Percentiles rank a stretch among this genome's conserved stretches.
Evolutionary conservation across 2,113 vertebrate species (phyloP).

Genomic region (Triplophysa tibetana): DNA sequence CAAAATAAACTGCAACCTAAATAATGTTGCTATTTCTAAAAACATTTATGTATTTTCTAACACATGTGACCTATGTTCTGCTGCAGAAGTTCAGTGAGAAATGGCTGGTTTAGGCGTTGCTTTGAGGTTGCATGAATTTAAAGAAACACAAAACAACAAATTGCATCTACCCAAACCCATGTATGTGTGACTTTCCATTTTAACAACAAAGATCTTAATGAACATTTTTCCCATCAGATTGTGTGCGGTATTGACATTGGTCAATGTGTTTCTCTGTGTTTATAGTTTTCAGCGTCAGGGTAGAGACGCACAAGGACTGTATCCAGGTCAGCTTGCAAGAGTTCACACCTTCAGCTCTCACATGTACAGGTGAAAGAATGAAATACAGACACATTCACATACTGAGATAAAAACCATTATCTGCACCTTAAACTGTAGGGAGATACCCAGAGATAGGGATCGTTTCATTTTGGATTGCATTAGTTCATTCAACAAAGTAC

Average conservation of each 20-base stretch:
- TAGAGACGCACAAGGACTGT: constrained; percentile 59
- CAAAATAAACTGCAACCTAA: background rate
- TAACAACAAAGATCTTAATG: background rate
- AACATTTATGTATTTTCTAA: background rate
- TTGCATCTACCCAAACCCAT: background rate
- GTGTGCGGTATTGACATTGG: background rate
- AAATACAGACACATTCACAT: background rate
- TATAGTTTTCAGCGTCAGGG: constrained; percentile 54
- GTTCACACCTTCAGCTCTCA: constrained; percentile 51
- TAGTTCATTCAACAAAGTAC: too few relatives aligned
- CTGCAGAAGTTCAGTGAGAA: background rate
- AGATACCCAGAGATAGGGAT: background rate
- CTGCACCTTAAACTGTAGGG: too few relatives aligned
- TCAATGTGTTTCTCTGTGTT: background rate
- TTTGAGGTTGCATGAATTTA: constrained; percentile 67
- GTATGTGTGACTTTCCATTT: constrained; percentile 4
- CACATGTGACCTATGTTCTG: background rate
- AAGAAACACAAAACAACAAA: constrained; percentile 42
- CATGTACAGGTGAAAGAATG: constrained; percentile 51
- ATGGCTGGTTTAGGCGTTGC: constrained; percentile 66
- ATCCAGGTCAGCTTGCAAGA: constrained; percentile 67
- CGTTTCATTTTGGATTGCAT: too few relatives aligned
- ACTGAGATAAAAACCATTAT: too few relatives aligned
- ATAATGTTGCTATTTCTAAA: background rate
- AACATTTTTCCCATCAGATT: background rate